Base-by-base conservation (phyloP, 1,140 invertebrate genomes). In the Drosophila dunni region DNA sequence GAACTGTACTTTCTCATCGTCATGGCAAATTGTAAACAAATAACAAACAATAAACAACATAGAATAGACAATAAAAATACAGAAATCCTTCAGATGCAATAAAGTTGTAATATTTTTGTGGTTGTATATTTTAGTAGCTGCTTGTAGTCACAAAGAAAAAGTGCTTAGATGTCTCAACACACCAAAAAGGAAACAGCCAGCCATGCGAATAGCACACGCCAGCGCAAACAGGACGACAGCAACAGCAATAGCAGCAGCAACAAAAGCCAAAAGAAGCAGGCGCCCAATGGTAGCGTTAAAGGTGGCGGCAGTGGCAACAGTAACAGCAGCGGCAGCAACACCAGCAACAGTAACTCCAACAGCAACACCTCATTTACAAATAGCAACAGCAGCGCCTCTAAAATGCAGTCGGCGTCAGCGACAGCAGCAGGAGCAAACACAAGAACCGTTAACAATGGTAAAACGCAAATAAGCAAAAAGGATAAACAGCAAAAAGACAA, bases 401-500 rank as follows among this genome's bases (percentile, higher is more conserved):
- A 17, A 46, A 46, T 46, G 34, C 34, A 17, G 45, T n/a, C 24
- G 33, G 10, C 50, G n/a, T 5, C 24, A 34, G 6, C 29, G 57
- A 34, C 29, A 73, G 11, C 66, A 54, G 29, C 36, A 8, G 36
- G 38, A 7, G 40, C 38, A 33, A 34, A 56, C 53, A 24, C 36
- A 56, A 56, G 17, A 34, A 13, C 15, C 13, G 34, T 9, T 13
- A 56, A 51, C 29, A 44, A 38, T 44, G 38, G 10, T 8, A 61
- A 60, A 58, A 84, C 67, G 81, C 68, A 33, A 54, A 54, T 62
- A 65, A 88, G 51, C 60, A 91, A 78, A 65, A 85, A 72, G 92
- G 91, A 85, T 58, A 88, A 89, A 79, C 79, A 83, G 67, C 81
- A 82, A 76, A 93, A 92, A 89, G 91, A 93, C 74, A 91, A 90